phyloP scores from a whole-genome alignment of 2,888 invertebrate species.

The Lochmaea crataegi region DNA sequence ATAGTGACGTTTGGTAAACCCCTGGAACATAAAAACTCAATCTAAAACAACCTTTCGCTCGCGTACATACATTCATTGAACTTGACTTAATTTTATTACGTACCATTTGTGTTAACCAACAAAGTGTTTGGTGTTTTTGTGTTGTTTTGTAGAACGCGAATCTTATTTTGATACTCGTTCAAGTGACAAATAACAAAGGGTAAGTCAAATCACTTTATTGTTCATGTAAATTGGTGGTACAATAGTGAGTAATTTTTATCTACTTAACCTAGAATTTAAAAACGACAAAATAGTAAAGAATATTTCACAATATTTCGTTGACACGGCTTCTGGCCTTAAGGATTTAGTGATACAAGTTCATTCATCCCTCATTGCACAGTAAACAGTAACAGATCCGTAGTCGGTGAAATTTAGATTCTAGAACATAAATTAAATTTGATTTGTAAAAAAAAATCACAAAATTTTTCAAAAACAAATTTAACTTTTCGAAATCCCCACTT shows the following conservation, averaged over 20 bases:
- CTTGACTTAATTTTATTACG: slow-evolving; percentile 3
- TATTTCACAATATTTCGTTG: too few relatives aligned
- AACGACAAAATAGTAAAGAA: too few relatives aligned
- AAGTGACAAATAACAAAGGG: neutral
- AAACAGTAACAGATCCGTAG: too few relatives aligned
- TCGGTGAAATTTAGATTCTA: too few relatives aligned
- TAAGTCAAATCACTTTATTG: neutral
- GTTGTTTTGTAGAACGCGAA: neutral
- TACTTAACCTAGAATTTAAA: neutral
- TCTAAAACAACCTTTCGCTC: neutral
- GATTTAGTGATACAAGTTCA: too few relatives aligned
- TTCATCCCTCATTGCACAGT: too few relatives aligned
- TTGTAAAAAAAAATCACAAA: too few relatives aligned
- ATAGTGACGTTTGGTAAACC: slow-evolving; percentile 1
- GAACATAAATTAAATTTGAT: too few relatives aligned
- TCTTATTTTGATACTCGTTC: neutral
- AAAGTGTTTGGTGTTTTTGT: neutral
- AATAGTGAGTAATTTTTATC: neutral
- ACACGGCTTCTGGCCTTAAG: too few relatives aligned
- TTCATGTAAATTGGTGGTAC: neutral
- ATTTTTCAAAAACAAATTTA: too few relatives aligned
- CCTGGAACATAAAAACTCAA: slow-evolving; percentile 9
- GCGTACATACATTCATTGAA: neutral
- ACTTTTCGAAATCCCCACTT: too few relatives aligned
- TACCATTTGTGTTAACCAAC: neutral